Evolutionary conservation across 1,140 invertebrate species (phyloP).

Genomic region (Halesus radiatus): DNA sequence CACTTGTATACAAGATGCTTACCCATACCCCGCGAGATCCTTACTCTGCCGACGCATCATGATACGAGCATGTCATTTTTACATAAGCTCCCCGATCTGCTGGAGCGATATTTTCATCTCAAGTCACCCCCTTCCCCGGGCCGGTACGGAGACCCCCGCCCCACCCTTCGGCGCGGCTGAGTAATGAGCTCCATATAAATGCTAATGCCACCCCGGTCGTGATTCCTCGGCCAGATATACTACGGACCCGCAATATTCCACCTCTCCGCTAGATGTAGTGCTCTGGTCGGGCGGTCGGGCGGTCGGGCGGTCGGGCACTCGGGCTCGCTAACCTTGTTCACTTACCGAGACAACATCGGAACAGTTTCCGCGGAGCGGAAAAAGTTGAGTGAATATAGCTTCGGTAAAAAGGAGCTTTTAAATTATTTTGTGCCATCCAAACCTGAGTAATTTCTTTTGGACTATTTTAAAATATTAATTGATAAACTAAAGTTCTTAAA

Average conservation of each 20-base stretch:
- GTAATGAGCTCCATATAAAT: conserved; percentile 58
- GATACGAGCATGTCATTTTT: conserved; percentile 37
- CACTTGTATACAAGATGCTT: too few species aligned
- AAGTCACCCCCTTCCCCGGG: not conserved
- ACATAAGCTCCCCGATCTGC: conserved; percentile 20
- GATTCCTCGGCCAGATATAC: conserved; percentile 37
- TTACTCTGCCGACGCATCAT: conserved; percentile 8
- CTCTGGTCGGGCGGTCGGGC: too few species aligned
- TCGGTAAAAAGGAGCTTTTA: not conserved
- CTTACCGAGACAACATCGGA: conserved; percentile 11
- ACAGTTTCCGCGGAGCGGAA: not conserved
- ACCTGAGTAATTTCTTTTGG: too few species aligned
- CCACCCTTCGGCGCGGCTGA: conserved; percentile 22
- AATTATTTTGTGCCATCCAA: too few species aligned
- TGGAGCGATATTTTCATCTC: conserved; percentile 20
- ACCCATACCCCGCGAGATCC: too few species aligned
- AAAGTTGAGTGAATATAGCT: conserved; percentile 7
- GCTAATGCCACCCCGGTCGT: conserved; percentile 53
- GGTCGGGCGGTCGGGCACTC: too few species aligned
- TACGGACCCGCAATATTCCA: conserved; percentile 21
- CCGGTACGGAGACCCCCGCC: not conserved
- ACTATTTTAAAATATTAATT: too few species aligned
- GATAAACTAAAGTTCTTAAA: too few species aligned
- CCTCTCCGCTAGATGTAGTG: conserved; percentile 21
- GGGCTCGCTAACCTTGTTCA: conserved; percentile 15